Conservation (phyloP, 2,797 vertebrate genomes). For the Bradypus variegatus region DNA sequence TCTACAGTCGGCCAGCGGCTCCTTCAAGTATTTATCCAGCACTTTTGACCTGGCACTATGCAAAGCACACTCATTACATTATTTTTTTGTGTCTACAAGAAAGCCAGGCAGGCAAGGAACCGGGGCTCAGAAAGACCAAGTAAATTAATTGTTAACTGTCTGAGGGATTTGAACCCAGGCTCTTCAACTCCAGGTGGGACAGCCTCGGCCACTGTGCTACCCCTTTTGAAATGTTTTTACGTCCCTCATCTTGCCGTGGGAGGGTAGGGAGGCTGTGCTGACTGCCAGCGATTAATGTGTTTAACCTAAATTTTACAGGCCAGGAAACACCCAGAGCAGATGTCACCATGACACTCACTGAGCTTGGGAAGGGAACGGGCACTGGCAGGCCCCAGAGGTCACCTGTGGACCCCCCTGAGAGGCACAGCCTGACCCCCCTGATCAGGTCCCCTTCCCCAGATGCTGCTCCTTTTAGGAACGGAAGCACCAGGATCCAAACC, state of each 20-base stretch:
- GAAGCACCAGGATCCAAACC: not conserved
- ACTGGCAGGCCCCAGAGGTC: no score
- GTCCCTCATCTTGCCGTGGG: not conserved
- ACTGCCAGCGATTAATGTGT: not conserved
- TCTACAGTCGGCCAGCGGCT: rapidly evolving
- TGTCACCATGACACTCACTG: rapidly evolving
- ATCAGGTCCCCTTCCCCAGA: not conserved
- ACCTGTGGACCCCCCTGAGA: not conserved
- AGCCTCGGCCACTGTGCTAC: no score
- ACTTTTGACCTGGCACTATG: rapidly evolving
- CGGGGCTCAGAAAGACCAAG: not conserved
- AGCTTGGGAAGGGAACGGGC: not conserved
- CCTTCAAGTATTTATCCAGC: not conserved
- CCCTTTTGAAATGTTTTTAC: not conserved
- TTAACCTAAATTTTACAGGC: not conserved
- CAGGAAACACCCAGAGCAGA: not conserved
- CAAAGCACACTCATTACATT: not conserved
- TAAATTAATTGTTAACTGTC: not conserved
- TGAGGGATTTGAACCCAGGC: not conserved
- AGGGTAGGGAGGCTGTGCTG: no score
- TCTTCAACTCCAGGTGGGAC: not conserved
- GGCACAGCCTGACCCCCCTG: not conserved
- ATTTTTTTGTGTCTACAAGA: not conserved
- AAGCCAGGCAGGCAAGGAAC: not conserved
- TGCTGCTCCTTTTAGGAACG: not conserved